Percentiles rank a stretch among this genome's conserved stretches.
Evolutionary conservation across 1,140 invertebrate species (phyloP).

Genomic region (Limonius californicus): DNA sequence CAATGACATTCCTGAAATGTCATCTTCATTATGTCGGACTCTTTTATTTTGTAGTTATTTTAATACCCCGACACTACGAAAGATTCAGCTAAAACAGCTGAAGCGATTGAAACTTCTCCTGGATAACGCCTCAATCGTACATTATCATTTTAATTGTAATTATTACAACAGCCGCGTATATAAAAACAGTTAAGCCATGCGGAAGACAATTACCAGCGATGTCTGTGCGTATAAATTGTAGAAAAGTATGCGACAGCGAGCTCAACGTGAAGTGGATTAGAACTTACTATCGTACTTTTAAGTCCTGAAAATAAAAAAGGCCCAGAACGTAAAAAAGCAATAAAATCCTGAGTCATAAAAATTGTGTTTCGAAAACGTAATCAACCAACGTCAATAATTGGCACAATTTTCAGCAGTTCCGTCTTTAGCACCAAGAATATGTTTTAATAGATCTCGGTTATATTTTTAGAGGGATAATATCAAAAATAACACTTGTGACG

Average conservation of each 20-base stretch:
- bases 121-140: background rate
- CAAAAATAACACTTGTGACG: slow-evolving; percentile 16
- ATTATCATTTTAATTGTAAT: background rate
- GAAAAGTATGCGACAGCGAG: background rate
- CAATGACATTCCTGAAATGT: slow-evolving; percentile 18
- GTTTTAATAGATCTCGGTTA: slow-evolving; percentile 17
- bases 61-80: background rate
- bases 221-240: background rate
- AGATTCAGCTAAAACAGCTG: background rate
- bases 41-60: slow-evolving; percentile 12
- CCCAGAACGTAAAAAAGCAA: background rate
- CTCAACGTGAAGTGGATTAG: too few relatives aligned
- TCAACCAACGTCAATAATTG: slow-evolving; percentile 16
- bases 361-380: slow-evolving; percentile 3
- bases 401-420: slow-evolving; percentile 12
- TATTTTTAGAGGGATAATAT: slow-evolving; percentile 15
- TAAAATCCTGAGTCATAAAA: slow-evolving; percentile 1
- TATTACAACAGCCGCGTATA: background rate
- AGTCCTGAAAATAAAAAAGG: too few relatives aligned
- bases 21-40: background rate
- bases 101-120: background rate
- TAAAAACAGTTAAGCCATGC: background rate
- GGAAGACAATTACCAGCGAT: background rate
- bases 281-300: too few relatives aligned
- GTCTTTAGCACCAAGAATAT: slow-evolving; percentile 9